Percentiles rank a stretch among this genome's conserved stretches.
These are phyloP conservation scores for Volucella bombylans DNA, from an alignment of 2,888 invertebrate species.

Conservation along the genomic window DNA sequence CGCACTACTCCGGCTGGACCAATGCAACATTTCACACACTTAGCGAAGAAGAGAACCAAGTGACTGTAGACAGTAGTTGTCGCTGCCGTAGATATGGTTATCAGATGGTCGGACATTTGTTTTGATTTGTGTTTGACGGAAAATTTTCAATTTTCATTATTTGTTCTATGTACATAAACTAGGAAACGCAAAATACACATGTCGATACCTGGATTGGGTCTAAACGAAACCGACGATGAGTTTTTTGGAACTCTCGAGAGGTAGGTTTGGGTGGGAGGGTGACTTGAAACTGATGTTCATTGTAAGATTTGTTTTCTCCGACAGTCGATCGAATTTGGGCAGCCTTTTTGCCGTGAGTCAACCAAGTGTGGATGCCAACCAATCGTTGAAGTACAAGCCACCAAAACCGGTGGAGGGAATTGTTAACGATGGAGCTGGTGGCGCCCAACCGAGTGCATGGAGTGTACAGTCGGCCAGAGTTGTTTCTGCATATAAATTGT, in stretches of 20 bases:
- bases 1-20: background rate
- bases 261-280: conserved; percentile 41
- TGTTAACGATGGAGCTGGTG: background rate
- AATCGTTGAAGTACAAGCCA: conserved; percentile 76
- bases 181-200: conserved; percentile 2
- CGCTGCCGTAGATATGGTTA: background rate
- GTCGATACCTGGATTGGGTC: conserved; percentile 26
- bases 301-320: conserved; percentile 21
- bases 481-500: conserved; percentile 77
- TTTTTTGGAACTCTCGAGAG: conserved; percentile 75
- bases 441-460: conserved; percentile 66
- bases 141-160: conserved; percentile 3
- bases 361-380: conserved; percentile 49
- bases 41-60: conserved; percentile 1
- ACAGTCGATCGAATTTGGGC: conserved; percentile 75
- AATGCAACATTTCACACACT: background rate
- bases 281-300: background rate
- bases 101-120: conserved; percentile 21
- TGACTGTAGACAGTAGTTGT: background rate
- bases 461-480: conserved; percentile 77
- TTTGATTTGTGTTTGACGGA: conserved; percentile 13
- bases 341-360: conserved; percentile 74
- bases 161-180: background rate
- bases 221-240: conserved; percentile 73
- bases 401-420: conserved; percentile 55